Evolutionary conservation across 2,888 invertebrate genomes (phyloP).

Genomic region (Acrobasis repandana): DNA sequence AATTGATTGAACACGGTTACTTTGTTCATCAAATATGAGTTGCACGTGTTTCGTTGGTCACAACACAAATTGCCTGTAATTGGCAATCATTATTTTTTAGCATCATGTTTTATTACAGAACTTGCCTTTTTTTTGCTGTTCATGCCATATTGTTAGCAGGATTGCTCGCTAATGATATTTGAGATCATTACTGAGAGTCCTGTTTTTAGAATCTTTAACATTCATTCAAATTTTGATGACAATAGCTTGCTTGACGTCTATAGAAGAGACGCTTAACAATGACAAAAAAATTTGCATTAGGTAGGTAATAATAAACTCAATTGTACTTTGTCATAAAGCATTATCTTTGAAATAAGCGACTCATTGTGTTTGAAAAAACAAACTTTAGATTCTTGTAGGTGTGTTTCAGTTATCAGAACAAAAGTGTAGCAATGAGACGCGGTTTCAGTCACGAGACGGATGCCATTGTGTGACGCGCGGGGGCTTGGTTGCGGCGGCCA

Average conservation of each 20-base stretch:
- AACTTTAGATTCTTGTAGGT: slow-evolving; percentile 17
- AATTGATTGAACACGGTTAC: neutral
- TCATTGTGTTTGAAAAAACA: slow-evolving; percentile 10
- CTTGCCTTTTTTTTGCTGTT: neutral
- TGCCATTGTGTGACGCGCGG: slow-evolving; percentile 55
- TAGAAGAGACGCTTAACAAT: neutral
- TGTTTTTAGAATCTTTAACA: neutral
- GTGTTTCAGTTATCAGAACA: slow-evolving; percentile 26
- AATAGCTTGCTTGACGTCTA: neutral
- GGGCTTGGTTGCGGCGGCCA: slow-evolving; percentile 62
- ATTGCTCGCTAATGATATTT: neutral
- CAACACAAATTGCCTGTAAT: neutral
- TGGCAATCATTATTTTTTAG: neutral
- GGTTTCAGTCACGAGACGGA: slow-evolving; percentile 47
- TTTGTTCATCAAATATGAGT: neutral
- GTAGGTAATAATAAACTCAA: too few species aligned
- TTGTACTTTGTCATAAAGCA: neutral
- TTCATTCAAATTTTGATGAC: neutral
- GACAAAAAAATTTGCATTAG: slow-evolving; percentile 3
- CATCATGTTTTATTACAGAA: neutral
- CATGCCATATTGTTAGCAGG: neutral
- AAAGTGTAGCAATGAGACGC: slow-evolving; percentile 33
- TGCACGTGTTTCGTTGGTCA: neutral
- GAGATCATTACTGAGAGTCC: neutral
- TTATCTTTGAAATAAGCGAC: neutral